phyloP scores from a whole-genome alignment of 2,113 vertebrate genomes.

The Limnothrissa miodon region DNA sequence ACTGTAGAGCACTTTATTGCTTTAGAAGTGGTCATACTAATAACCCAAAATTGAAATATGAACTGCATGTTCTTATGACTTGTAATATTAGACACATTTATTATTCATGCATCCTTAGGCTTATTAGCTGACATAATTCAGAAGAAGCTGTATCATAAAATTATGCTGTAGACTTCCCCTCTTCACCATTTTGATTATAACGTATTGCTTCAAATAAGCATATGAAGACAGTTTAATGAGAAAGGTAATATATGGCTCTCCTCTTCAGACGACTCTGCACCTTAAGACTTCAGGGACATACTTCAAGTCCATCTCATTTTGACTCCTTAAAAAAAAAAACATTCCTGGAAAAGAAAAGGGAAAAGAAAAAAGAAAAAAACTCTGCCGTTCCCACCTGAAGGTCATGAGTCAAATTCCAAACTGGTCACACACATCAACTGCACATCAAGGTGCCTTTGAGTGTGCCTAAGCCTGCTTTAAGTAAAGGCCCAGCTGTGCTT shows the following conservation, averaged over 20 bases:
- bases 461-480: constrained; percentile 32
- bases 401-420: constrained; percentile 62
- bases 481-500: constrained; percentile 55
- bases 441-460: constrained; percentile 31
- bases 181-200: neutral
- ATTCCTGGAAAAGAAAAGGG: no score
- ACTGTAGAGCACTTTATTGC: neutral
- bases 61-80: neutral
- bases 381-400: constrained; percentile 21
- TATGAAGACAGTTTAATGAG: neutral
- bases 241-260: neutral
- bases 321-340: neutral
- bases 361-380: neutral
- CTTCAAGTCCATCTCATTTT: neutral
- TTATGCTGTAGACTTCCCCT: neutral
- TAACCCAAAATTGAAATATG: constrained; percentile 6
- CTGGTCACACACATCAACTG: constrained; percentile 57
- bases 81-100: neutral
- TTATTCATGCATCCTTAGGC: constrained; percentile 8
- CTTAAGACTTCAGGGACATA: constrained; percentile 2
- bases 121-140: neutral
- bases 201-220: neutral
- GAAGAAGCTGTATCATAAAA: neutral
- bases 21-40: neutral
- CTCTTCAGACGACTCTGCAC: neutral